phyloP scores from a whole-genome alignment of 2,113 vertebrate species.

The Hippolais icterina region DNA sequence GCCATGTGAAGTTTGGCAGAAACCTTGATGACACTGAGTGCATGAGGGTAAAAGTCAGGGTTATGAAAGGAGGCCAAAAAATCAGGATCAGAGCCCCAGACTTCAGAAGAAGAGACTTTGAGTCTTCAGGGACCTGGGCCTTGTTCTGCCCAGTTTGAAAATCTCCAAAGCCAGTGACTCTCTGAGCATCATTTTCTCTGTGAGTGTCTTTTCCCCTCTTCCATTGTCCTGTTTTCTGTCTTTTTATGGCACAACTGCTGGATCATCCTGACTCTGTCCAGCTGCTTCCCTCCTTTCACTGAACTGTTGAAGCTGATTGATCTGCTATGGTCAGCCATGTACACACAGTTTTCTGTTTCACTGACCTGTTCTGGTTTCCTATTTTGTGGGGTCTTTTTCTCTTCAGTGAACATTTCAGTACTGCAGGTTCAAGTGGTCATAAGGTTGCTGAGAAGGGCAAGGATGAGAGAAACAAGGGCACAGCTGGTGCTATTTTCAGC shows the following conservation, averaged over 20 bases:
- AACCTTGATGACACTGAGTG: neutral
- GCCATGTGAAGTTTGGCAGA: neutral
- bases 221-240: neutral
- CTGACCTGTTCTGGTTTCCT: neutral
- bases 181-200: neutral
- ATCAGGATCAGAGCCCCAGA: neutral
- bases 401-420: neutral
- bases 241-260: neutral
- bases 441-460: neutral
- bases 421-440: neutral
- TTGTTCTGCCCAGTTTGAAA: neutral
- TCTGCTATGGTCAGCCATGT: neutral
- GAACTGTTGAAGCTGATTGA: neutral
- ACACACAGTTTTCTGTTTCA: neutral
- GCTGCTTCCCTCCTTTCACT: neutral
- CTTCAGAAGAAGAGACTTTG: neutral
- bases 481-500: neutral
- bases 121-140: neutral
- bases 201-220: neutral
- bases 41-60: neutral
- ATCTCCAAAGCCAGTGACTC: neutral
- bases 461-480: neutral
- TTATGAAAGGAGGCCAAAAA: neutral
- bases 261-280: neutral
- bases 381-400: neutral